phyloP scores from a whole-genome alignment of 2,113 vertebrate species.

The Thryonomys swinderianus region DNA sequence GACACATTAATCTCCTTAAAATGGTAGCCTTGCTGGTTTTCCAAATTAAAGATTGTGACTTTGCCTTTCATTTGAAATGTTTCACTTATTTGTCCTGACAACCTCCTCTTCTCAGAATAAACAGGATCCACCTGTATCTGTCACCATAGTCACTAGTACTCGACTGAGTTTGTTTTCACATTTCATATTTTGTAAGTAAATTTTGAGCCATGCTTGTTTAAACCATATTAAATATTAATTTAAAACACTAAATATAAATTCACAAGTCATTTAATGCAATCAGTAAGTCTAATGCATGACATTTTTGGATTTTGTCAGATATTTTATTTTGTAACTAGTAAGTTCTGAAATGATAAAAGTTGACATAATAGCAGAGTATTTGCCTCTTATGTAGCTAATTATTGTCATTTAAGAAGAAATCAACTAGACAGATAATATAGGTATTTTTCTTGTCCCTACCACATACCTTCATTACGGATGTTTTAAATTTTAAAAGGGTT shows the following conservation, averaged over 20 bases:
- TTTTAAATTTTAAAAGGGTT: background rate
- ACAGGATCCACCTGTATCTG: conserved; percentile 45
- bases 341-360: background rate
- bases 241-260: background rate
- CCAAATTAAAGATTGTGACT: conserved; percentile 24
- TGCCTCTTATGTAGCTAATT: background rate
- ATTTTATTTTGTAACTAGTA: conserved; percentile 38
- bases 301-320: background rate
- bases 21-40: conserved; percentile 39
- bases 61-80: conserved; percentile 58
- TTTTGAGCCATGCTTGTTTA: background rate
- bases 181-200: background rate
- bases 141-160: background rate
- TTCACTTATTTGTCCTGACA: conserved; percentile 61
- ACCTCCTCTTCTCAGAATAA: conserved; percentile 46
- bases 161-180: background rate
- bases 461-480: background rate
- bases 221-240: background rate
- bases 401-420: conserved; percentile 23
- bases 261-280: background rate
- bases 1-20: conserved; percentile 49
- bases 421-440: background rate
- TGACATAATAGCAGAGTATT: conserved; percentile 3
- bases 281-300: background rate
- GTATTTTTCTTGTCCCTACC: background rate